phyloP scores from a whole-genome alignment of 2,888 invertebrate genomes.

The Chirona hameri region DNA sequence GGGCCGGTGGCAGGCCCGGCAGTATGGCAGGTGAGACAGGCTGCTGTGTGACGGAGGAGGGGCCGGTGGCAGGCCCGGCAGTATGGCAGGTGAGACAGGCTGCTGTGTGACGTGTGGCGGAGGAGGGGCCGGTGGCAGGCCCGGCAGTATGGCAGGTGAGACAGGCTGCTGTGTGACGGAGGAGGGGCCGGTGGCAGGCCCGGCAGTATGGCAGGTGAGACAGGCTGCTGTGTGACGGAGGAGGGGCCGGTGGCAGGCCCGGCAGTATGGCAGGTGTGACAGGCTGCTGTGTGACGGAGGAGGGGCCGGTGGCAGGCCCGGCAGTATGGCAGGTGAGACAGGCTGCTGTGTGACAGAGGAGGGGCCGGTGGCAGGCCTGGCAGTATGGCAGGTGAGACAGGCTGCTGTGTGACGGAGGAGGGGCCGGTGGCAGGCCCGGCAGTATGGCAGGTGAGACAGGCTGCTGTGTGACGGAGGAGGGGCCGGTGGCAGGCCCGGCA shows the following conservation, averaged over 20 bases:
- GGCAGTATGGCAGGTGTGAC: not conserved
- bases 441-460: not conserved
- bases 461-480: too few species aligned
- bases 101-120: too few species aligned
- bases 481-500: slow-evolving; percentile 28
- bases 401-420: too few species aligned
- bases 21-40: not conserved
- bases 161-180: too few species aligned
- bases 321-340: not conserved
- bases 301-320: slow-evolving; percentile 26
- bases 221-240: too few species aligned
- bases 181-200: slow-evolving; percentile 23
- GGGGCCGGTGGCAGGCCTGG: slow-evolving; percentile 24
- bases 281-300: too few species aligned
- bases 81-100: not conserved
- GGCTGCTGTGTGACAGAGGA: too few species aligned
- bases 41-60: too few species aligned
- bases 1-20: slow-evolving; percentile 28
- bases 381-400: not conserved
- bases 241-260: slow-evolving; percentile 25
- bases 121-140: slow-evolving; percentile 24
- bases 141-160: not conserved
- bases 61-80: slow-evolving; percentile 28
- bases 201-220: not conserved
- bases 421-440: slow-evolving; percentile 28